A percentile compares a stretch with the other conserved stretches of the same genome.
These are phyloP conservation scores for Epizoanthus fatuus DNA, from an alignment of 92 coral and sea anemone species.

Conservation along the genomic window DNA sequence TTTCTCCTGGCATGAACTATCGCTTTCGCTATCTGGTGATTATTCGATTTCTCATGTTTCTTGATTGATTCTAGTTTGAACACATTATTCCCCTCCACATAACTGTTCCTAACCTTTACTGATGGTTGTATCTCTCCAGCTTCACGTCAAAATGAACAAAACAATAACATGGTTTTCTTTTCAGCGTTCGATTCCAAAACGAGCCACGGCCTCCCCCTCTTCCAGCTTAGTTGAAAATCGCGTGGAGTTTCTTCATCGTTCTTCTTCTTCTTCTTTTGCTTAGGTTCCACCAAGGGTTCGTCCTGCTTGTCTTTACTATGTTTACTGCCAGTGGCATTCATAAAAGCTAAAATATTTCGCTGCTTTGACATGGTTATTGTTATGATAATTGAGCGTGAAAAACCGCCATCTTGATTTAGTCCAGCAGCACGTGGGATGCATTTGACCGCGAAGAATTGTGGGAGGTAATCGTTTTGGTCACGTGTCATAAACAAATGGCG, in stretches of 20 bases:
- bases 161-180: neutral
- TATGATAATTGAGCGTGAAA: slow-evolving; percentile 1
- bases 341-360: slow-evolving; percentile 2
- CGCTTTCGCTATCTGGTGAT: no score
- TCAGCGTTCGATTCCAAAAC: slow-evolving; percentile 11
- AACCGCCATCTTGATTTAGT: slow-evolving; percentile 14
- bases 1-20: no score
- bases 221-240: slow-evolving; percentile 5
- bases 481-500: no score
- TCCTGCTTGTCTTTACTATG: neutral
- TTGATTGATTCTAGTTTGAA: no score
- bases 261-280: slow-evolving; percentile 8
- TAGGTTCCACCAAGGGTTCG: neutral
- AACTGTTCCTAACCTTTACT: no score
- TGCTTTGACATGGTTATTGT: slow-evolving; percentile 4
- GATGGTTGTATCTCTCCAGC: no score
- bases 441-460: slow-evolving; percentile 5
- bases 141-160: neutral
- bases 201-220: slow-evolving; percentile 24
- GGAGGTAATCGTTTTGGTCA: neutral
- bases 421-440: slow-evolving; percentile 18
- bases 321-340: slow-evolving; percentile 11
- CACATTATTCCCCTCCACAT: no score
- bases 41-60: no score
- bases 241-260: slow-evolving; percentile 15